Base-by-base conservation (phyloP, 2,113 vertebrate genomes). In the Heterotis niloticus region DNA sequence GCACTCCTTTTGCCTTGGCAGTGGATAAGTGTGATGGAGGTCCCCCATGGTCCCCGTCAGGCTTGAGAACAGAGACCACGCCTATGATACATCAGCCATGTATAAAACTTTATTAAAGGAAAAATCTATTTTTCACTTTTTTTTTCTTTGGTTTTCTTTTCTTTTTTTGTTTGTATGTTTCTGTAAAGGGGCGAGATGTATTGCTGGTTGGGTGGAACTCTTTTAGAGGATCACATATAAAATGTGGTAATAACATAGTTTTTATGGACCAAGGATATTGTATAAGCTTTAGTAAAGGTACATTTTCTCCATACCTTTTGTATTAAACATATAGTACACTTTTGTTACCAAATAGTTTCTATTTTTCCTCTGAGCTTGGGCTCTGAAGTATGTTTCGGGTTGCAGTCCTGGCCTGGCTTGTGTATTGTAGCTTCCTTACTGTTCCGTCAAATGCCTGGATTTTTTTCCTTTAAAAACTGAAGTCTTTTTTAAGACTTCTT, bases 201-300 rank as follows among this genome's bases (percentile, higher is more conserved):
- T 92, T 90, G 89, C 92, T 89, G 91, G 86, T 76, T 93, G 94
- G 90, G 91, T 92, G 93, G 91, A 90, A 91, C 90, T 86, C 86
- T 87, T 90, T 88, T 92, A 92, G 91, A 89, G 85, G 88, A 94
- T 94, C 93, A 91, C 91, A 88, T 89, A 84, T n/a, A 83, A 91
- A 94, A 94, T 88, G 90, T 87, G 79, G 83, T 79, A 91, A 93
- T 90, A 91, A 95, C 92, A 88, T 96, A 94, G 94, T 97, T 98
- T 97, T 95, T 96, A 96, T 94, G 98, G 98, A 99, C 97, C 96
- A 98, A 98, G 94, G 93, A 95, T 95, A 94, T 95, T 96, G 93
- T 95, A 94, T 96, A 98, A 99, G 96, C 96, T 99, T 99, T 98
- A 98, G 97, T 95, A 94, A 97, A 98, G 98, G 98, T 98, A 98